phyloP scores from a whole-genome alignment of 2,113 vertebrate species.

The Xiphophorus hellerii region DNA sequence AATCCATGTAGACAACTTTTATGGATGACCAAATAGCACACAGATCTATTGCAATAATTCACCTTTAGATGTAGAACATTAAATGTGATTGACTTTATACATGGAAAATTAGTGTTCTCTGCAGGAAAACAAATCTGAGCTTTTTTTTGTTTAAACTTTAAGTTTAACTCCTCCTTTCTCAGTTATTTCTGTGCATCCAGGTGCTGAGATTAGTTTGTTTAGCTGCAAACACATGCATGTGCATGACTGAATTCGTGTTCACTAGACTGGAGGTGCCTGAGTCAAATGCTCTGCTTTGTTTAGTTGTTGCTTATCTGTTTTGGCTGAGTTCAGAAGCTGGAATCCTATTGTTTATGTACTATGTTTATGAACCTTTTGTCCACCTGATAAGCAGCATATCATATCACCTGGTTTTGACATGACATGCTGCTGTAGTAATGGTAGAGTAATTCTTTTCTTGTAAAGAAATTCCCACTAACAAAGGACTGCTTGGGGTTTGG shows the following conservation, averaged over 20 bases:
- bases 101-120: slow-evolving; percentile 10
- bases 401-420: slow-evolving; percentile 58
- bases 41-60: background rate
- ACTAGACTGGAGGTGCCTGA: slow-evolving; percentile 8
- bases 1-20: background rate
- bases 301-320: slow-evolving; percentile 18
- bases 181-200: background rate
- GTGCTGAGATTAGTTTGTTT: background rate
- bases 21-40: background rate
- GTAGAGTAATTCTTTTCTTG: slow-evolving; percentile 48
- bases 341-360: background rate
- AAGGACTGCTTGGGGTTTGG: slow-evolving; percentile 10
- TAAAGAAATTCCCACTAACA: slow-evolving; percentile 44
- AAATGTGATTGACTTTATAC: slow-evolving; percentile 21
- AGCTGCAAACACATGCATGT: background rate
- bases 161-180: background rate
- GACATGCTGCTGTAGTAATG: slow-evolving; percentile 4
- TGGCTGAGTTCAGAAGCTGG: slow-evolving; percentile 17
- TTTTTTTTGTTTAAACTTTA: background rate
- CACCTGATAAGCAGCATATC: background rate
- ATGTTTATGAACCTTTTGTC: slow-evolving; percentile 12
- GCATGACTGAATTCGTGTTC: slow-evolving; percentile 4
- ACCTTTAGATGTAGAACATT: background rate
- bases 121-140: background rate
- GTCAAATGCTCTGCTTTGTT: background rate